phyloP scores from a whole-genome alignment of 2,797 vertebrate species.

The Sorex maritimensis region DNA sequence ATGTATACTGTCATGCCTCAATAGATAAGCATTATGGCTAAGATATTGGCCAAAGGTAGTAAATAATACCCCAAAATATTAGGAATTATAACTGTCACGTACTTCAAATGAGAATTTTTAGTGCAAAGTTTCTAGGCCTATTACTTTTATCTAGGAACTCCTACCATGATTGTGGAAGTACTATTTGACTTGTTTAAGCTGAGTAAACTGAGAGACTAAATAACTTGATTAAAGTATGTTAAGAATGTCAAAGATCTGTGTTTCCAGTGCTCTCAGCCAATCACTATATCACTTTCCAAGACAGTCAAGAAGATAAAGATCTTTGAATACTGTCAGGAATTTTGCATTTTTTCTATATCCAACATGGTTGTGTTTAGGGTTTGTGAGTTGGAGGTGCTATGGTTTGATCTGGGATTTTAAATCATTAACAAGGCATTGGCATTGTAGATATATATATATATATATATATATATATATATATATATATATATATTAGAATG shows the following conservation, averaged over 20 bases:
- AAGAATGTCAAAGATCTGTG: neutral
- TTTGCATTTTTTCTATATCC: neutral
- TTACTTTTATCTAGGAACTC: constrained; percentile 3
- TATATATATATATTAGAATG: neutral
- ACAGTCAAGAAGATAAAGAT: neutral
- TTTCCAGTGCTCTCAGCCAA: neutral
- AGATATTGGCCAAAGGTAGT: neutral
- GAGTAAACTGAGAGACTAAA: constrained; percentile 2
- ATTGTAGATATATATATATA: too few relatives aligned
- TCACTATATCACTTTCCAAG: neutral
- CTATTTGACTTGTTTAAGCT: neutral
- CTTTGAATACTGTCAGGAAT: neutral
- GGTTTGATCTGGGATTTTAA: constrained; percentile 14
- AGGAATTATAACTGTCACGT: neutral
- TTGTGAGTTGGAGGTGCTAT: neutral
- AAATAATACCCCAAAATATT: constrained; percentile 16
- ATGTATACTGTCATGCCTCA: neutral
- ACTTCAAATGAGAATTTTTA: constrained; percentile 15
- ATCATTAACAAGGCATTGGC: neutral
- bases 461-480: too few relatives aligned
- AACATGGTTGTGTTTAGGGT: neutral
- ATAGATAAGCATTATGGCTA: neutral
- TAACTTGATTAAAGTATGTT: neutral
- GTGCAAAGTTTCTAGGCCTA: neutral
- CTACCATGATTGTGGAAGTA: neutral